Evolutionary conservation across 2,888 invertebrate species (phyloP), one percentile per base, ranked within the genome.

Genomic region (Salticus scenicus): DNA sequence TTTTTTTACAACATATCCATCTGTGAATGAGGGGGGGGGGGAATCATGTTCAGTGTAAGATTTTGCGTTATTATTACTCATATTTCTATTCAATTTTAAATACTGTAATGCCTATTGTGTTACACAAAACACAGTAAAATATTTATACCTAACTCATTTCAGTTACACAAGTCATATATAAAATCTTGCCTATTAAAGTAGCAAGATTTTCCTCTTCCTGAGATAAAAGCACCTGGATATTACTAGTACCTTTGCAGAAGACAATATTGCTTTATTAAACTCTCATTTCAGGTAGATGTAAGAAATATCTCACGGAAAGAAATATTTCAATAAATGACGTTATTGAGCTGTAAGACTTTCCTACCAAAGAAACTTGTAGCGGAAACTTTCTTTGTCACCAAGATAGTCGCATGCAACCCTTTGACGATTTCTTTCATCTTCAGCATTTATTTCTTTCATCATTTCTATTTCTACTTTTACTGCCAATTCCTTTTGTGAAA

Each of bases 401-500:
- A 2, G 24, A 74, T 24, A 37, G 57, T 41, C 57, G 41, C 78
- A 78, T 71, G 63, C 71, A 72, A 66, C n/a, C 57, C 57, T 57
- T 57, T 57, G 57, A 57, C 24, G 24, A 20, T 72, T 67, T 77
- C 72, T 84, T 77, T 77, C 73, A 77, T 73, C 77, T 51, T 33
- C 77, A 84, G 67, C 77, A 72, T 73, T 84, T 77, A 37, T 47
- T 72, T 69, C 63, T 57, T 82, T 67, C 47, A 63, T 75, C 81
- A 41, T 20, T 63, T 5, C 28, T 71, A 74, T 80, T 70, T 75
- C 20, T 57, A 24, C 24, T 24, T 57, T 57, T 24, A 24, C 12
- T 33, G 31, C 30, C 51, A n/a, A 37, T 69, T 31, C 42, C 5
- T 31, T 37, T 33, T 27, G 20, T 28, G 37, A n/a, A 77, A 57